Percentiles rank a stretch among this genome's conserved stretches.
Evolutionary conservation across 2,888 invertebrate species (phyloP).

Genomic region (Rapana venosa): DNA sequence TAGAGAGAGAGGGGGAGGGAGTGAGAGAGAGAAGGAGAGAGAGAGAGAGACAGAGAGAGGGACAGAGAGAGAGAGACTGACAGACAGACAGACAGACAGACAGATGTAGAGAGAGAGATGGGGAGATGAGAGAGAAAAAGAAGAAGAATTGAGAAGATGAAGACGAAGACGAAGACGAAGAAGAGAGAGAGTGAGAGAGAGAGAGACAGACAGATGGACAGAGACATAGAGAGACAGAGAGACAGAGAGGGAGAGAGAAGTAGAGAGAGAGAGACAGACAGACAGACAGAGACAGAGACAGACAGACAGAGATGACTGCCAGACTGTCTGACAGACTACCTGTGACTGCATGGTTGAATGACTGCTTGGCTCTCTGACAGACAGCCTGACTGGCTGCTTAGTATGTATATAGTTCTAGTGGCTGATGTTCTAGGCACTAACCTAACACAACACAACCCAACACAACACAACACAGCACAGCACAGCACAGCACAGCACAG

Average conservation of each 20-base stretch:
- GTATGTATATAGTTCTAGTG: no score
- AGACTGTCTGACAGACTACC: no score
- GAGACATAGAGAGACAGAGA: background rate
- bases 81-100: background rate
- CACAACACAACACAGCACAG: no score
- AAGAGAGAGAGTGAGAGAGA: background rate
- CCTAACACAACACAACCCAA: no score
- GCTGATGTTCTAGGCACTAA: no score
- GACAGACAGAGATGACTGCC: no score
- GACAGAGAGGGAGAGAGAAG: background rate
- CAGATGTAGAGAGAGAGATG: background rate
- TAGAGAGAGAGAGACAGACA: background rate
- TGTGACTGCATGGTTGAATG: no score
- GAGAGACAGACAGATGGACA: background rate
- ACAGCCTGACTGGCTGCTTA: no score
- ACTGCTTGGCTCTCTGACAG: no score
- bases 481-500: no score
- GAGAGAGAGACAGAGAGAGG: background rate
- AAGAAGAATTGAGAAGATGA: background rate
- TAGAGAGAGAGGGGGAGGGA: background rate
- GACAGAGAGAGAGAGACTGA: background rate
- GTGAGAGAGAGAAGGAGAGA: background rate
- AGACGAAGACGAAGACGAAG: no score
- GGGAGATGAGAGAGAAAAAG: no score
- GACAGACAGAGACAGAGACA: background rate